These are phyloP conservation scores for Neoitamus cyanurus DNA, from an alignment of 2,888 invertebrate genomes.

Conservation along the genomic window DNA sequence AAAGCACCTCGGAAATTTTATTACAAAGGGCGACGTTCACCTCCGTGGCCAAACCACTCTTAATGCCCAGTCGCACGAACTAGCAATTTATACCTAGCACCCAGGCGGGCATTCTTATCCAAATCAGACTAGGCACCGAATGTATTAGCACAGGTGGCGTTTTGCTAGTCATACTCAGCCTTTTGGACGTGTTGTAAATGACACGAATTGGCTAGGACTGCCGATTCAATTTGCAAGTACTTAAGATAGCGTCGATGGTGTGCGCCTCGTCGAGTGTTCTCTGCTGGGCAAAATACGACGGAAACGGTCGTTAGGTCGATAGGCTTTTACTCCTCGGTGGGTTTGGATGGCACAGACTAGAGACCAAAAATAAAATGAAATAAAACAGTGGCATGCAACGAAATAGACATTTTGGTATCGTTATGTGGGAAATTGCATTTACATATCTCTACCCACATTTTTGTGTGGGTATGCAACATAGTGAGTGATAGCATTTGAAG, in stretches of 20 bases:
- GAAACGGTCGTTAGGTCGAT: constrained; percentile 14
- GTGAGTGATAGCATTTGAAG: no score
- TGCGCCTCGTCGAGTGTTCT: neutral
- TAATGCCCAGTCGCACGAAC: constrained; percentile 18
- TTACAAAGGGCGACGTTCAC: neutral
- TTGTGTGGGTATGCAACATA: no score
- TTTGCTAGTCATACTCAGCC: constrained; percentile 29
- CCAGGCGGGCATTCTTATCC: constrained; percentile 26
- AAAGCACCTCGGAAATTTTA: neutral
- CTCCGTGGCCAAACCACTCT: neutral
- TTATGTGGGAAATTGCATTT: neutral
- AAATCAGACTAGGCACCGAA: constrained; percentile 16
- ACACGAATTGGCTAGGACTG: constrained; percentile 41
- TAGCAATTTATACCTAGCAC: constrained; percentile 23
- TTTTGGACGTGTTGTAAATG: constrained; percentile 39
- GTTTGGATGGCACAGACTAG: neutral
- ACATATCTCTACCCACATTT: no score
- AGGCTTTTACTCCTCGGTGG: neutral
- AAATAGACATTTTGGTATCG: constrained; percentile 2
- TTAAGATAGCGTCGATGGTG: constrained; percentile 23
- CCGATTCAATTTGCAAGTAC: constrained; percentile 45
- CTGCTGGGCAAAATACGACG: constrained; percentile 2
- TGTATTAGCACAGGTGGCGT: constrained; percentile 13
- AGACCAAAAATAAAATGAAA: neutral
- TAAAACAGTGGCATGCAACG: neutral